Evolutionary conservation across 2,113 vertebrate species (phyloP).

Genomic region (Nyctibius bracteatus): DNA sequence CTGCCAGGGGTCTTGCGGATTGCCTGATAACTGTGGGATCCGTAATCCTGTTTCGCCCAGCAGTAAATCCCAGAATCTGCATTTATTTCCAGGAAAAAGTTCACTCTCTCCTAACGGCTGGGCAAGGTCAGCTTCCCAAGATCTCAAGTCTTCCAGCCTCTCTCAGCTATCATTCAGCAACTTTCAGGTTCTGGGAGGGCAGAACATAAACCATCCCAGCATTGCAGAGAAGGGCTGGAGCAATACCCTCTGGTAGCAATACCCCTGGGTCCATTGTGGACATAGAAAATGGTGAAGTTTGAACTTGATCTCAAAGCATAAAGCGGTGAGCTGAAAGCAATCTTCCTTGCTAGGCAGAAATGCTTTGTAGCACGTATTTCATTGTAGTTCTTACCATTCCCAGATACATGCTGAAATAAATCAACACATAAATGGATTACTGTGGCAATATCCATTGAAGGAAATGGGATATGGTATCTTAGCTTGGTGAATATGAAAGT

Average conservation of each 20-base stretch:
- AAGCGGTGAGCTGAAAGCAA: neutral
- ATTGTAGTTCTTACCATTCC: neutral
- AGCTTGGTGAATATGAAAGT: neutral
- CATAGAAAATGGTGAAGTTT: neutral
- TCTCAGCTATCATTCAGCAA: neutral
- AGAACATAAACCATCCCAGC: neutral
- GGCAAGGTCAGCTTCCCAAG: neutral
- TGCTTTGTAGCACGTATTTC: neutral
- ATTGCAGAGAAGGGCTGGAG: neutral
- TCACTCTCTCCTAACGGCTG: neutral
- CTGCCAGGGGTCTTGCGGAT: accelerated
- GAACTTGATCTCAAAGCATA: neutral
- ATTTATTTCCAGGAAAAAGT: neutral
- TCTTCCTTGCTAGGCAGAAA: neutral
- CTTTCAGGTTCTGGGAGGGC: neutral
- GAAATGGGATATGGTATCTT: neutral
- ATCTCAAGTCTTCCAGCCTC: no score
- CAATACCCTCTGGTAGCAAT: neutral
- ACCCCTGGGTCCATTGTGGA: neutral
- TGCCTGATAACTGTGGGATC: neutral
- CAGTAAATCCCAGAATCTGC: neutral
- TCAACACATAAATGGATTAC: neutral
- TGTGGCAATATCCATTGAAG: neutral
- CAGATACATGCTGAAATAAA: neutral
- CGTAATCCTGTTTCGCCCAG: accelerated